These are phyloP conservation scores for Anniella stebbinsi DNA, from an alignment of 2,797 vertebrate species.

Conservation along the genomic window DNA sequence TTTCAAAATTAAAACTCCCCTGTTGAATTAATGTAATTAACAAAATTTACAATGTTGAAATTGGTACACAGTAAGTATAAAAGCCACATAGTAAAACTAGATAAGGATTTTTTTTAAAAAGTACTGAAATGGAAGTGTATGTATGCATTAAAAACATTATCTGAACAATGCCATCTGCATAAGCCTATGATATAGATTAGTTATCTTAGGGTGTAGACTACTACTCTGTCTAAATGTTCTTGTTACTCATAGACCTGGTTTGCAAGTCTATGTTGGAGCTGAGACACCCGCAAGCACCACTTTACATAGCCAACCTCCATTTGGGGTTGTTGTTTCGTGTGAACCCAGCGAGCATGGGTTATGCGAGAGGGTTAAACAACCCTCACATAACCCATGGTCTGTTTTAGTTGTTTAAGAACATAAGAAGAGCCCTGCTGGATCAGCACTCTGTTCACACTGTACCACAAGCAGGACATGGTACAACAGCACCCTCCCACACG, in stretches of 20 bases:
- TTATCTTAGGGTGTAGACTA: background rate
- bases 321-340: too few relatives aligned
- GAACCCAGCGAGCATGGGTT: too few relatives aligned
- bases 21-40: slow-evolving; percentile 1
- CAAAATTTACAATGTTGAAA: background rate
- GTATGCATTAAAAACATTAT: background rate
- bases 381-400: too few relatives aligned
- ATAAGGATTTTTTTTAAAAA: background rate
- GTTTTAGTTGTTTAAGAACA: too few relatives aligned
- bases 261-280: too few relatives aligned
- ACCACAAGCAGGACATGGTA: too few relatives aligned
- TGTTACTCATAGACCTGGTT: background rate
- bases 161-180: background rate
- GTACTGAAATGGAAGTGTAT: background rate
- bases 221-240: background rate
- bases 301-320: too few relatives aligned
- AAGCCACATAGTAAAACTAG: background rate
- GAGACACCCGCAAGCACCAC: too few relatives aligned
- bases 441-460: too few relatives aligned
- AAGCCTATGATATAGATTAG: background rate
- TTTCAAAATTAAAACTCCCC: slow-evolving; percentile 2
- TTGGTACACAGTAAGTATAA: background rate
- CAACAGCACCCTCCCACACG: too few relatives aligned
- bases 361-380: too few relatives aligned
- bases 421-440: too few relatives aligned